Conservation (phyloP, 2,797 vertebrate genomes). For the Myoxocephalus aenaeus region DNA sequence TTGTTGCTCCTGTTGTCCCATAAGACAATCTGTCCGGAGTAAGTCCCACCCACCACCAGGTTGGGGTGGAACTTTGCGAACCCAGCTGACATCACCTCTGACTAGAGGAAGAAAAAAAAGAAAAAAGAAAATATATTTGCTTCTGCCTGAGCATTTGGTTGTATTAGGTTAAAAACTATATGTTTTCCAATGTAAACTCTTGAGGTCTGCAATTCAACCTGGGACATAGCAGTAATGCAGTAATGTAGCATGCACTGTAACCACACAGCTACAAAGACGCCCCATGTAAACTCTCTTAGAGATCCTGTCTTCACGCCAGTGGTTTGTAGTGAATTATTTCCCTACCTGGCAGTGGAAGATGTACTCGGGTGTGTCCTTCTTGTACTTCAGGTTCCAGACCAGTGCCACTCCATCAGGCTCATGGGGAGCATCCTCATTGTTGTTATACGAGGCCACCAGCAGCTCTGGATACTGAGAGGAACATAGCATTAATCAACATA, state of each 20-base stretch:
- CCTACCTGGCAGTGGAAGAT: conserved; percentile 97
- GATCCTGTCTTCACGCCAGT: not conserved
- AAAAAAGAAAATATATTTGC: not conserved
- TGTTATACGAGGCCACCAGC: conserved; percentile 96
- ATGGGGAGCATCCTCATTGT: conserved; percentile 96
- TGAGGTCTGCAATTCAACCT: not conserved
- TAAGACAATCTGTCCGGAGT: conserved; percentile 97
- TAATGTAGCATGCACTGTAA: too few species aligned
- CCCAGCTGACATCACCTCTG: conserved; percentile 97
- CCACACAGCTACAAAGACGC: not conserved
- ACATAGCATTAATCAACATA: conserved; percentile 12
- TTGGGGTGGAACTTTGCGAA: conserved; percentile 99
- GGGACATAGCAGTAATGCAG: not conserved
- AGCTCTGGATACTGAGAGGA: conserved; percentile 93
- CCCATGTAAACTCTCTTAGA: not conserved
- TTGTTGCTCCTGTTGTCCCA: conserved; percentile 99
- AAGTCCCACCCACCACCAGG: conserved; percentile 97
- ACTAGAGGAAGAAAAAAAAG: conserved; percentile 81
- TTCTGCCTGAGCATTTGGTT: not conserved
- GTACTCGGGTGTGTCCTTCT: conserved; percentile 97
- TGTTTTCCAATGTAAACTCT: not conserved
- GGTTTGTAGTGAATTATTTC: not conserved
- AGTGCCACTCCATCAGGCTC: conserved; percentile 97
- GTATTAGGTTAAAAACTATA: not conserved
- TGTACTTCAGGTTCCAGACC: conserved; percentile 99